Evolutionary conservation across 1,140 invertebrate genomes (phyloP), one percentile per base, ranked within the genome.

Genomic region (Drosophila gunungcola): DNA sequence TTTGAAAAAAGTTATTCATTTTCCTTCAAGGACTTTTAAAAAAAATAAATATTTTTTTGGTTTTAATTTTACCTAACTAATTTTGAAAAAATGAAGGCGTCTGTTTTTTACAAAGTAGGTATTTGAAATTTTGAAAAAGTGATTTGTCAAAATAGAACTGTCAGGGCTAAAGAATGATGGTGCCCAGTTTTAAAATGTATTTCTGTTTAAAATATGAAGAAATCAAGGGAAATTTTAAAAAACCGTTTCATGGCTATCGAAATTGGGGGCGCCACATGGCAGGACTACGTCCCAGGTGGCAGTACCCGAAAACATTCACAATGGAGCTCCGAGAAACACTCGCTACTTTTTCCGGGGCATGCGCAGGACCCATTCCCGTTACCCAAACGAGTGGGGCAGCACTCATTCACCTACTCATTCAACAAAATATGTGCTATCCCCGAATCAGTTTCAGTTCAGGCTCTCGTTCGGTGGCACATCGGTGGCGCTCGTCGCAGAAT

Each of bases 331-430:
- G 34, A 39, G 13, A 11, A 45, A 3, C 0, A 70, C 63, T 70
- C 67, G 67, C 29, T 9, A 36, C 9, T 6, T 27, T 12, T 21
- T 21, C 6, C 27, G 36, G 52, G 34, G 67, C 68, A 70, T 43
- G 68, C 53, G 68, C 68, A 29, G 51, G 45, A 48, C 29, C 10
- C 13, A 29, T 27, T 25, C 21, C 34, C 43, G 60, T 41, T 11
- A n/a, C 6, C 9, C 13, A 11, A 70, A 13, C 67, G 67, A 70
- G 67, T 70, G 45, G 45, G 60, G 60, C 60, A 58, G 39, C 60
- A 81, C 74, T 82, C 80, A 83, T 83, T 85, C 81, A 85, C 79
- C 81, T 76, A 83, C 77, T 84, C 80, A 84, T 84, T 84, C 81
- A 84, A 84, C 81, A 84, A 84, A 84, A 84, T 84, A 80, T 80